Base-by-base conservation (phyloP, 2,113 vertebrate species). In the Thamnaconus septentrionalis region DNA sequence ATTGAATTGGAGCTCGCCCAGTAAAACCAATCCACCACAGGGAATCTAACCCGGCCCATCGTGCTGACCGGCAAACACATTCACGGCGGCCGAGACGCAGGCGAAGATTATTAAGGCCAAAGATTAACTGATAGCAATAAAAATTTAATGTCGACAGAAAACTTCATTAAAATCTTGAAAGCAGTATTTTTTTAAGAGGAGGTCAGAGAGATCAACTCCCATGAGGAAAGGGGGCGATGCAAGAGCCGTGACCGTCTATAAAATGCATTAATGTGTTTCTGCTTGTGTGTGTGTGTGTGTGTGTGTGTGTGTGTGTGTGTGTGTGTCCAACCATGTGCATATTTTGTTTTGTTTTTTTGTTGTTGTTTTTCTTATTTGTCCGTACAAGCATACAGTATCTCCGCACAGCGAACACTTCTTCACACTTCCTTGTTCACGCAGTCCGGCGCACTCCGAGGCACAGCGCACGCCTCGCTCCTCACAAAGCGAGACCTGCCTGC, bases 141-240 rank as follows among this genome's bases (percentile, higher is more conserved):
- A 91, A 90, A 60, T 86, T 89, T 86, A 80, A 89, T 85, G 80
- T 88, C 84, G 70, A 60, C 56, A 52, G 73, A 74, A 72, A 68
- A 84, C 79, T 86, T 88, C 71, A 88, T 90, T 88, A 90, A 88
- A 90, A 82, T 69, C 67, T 88, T 86, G 70, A 89, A 82, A 85
- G 66, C 4, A 4, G 46, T 69, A 31, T 31, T 76, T 75, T 74
- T 70, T 66, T 53, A 10, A 44, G 45, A 57, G 50, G 7, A 8
- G 56, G 63, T 68, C 57, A n/a, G 60, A 49, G 56, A 67, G 58
- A 58, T 48, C 73, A 52, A 42, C 18, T 31, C 18, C 18, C 18
- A 31, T 48, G 47, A 51, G 46, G 55, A 64, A 11, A 63, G 18
- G 18, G 18, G 18, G 18, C 18, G 18, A 1, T 2, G 3, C 56